phyloP scores from a whole-genome alignment of 1,140 invertebrate species.

The Formica exsecta region DNA sequence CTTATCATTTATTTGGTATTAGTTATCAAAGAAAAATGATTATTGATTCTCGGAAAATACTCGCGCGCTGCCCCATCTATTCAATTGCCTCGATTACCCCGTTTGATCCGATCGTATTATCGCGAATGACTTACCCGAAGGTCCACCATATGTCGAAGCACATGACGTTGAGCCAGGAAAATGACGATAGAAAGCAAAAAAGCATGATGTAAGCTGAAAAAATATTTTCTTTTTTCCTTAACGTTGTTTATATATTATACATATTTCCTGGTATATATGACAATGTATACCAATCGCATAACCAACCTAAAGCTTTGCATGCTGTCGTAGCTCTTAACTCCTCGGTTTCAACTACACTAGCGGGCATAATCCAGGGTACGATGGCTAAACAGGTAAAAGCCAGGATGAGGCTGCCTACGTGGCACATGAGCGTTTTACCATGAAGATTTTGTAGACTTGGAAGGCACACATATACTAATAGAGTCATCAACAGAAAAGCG shows the following conservation, averaged over 20 bases:
- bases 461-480: constrained; percentile 89
- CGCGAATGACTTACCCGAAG: constrained; percentile 84
- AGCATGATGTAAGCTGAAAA: constrained; percentile 80
- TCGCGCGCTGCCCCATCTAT: neutral
- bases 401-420: constrained; percentile 88
- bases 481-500: constrained; percentile 88
- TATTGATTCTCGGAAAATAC: constrained; percentile 18
- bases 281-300: neutral
- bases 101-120: neutral
- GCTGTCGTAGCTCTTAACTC: neutral
- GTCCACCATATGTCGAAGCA: constrained; percentile 90
- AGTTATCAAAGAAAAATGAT: neutral
- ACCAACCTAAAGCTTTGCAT: constrained; percentile 79
- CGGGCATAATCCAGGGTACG: constrained; percentile 64
- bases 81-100: constrained; percentile 6
- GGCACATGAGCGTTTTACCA: constrained; percentile 90
- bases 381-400: constrained; percentile 88
- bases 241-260: neutral
- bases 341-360: neutral
- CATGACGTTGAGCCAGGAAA: constrained; percentile 91
- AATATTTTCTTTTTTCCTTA: constrained; percentile 29
- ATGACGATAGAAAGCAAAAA: constrained; percentile 87
- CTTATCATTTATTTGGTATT: neutral
- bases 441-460: constrained; percentile 90
- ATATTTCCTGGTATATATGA: neutral